Conservation (phyloP, 2,888 invertebrate genomes). For the Seira ritae region DNA sequence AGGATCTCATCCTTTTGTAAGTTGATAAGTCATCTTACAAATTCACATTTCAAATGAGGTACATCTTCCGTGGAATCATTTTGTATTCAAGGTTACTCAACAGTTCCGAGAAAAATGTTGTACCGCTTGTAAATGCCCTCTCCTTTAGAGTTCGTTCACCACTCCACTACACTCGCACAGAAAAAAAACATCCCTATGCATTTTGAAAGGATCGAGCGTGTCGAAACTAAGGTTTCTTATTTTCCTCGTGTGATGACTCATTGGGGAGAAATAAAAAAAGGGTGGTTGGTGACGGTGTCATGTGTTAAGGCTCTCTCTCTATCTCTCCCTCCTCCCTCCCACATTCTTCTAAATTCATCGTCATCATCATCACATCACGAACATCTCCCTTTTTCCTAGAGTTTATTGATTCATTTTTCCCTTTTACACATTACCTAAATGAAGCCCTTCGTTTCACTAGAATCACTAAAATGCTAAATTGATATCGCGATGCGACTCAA, state of each 20-base stretch:
- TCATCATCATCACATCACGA: too few relatives aligned
- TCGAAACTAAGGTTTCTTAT: neutral
- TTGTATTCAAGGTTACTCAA: neutral
- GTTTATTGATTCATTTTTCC: too few relatives aligned
- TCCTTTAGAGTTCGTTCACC: neutral
- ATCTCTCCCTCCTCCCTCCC: neutral
- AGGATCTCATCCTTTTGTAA: neutral
- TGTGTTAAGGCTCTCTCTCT: neutral
- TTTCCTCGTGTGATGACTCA: neutral
- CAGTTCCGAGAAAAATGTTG: neutral
- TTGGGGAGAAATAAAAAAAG: constrained; percentile 5
- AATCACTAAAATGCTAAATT: neutral
- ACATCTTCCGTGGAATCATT: neutral
- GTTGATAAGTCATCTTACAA: neutral
- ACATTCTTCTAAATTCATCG: neutral
- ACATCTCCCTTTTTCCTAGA: too few relatives aligned
- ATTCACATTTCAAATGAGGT: neutral
- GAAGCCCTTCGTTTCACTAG: neutral
- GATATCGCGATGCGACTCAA: neutral
- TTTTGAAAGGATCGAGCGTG: neutral
- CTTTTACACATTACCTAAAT: neutral
- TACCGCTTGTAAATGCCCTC: neutral
- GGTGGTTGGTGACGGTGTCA: neutral
- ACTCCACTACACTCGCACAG: neutral
- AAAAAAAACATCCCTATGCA: neutral